Evolutionary conservation across 2,797 vertebrate genomes (phyloP).

Genomic region (Rhinoraja longicauda): DNA sequence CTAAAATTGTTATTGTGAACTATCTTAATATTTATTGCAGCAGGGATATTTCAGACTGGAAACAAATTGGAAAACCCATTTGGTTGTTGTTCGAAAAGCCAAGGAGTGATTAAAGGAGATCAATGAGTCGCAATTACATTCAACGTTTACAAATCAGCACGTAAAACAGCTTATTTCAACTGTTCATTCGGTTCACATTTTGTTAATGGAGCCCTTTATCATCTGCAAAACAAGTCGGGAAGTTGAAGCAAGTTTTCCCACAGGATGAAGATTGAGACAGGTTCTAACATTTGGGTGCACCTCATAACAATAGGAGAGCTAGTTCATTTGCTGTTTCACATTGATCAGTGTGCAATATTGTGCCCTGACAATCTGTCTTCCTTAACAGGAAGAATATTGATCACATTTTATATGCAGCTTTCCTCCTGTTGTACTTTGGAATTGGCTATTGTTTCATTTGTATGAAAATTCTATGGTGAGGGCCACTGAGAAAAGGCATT

Average conservation of each 20-base stretch:
- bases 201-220: background rate
- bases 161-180: background rate
- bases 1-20: background rate
- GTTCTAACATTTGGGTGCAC: background rate
- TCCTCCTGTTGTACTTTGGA: background rate
- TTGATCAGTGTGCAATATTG: constrained; percentile 1
- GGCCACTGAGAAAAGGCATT: background rate
- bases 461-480: background rate
- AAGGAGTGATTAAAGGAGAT: background rate
- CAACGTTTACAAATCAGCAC: background rate
- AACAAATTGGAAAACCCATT: background rate
- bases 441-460: background rate
- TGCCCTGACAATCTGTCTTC: background rate
- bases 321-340: background rate
- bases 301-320: background rate
- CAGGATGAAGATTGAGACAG: background rate
- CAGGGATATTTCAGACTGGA: background rate
- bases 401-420: background rate
- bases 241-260: background rate
- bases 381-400: constrained; percentile 6
- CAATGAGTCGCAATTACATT: background rate
- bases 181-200: background rate
- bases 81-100: background rate
- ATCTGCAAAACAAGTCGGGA: background rate
- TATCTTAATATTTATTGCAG: background rate